Percentiles rank a stretch among this genome's conserved stretches.
Evolutionary conservation across 2,888 invertebrate species (phyloP).

Genomic region (Argyra leucocephala): DNA sequence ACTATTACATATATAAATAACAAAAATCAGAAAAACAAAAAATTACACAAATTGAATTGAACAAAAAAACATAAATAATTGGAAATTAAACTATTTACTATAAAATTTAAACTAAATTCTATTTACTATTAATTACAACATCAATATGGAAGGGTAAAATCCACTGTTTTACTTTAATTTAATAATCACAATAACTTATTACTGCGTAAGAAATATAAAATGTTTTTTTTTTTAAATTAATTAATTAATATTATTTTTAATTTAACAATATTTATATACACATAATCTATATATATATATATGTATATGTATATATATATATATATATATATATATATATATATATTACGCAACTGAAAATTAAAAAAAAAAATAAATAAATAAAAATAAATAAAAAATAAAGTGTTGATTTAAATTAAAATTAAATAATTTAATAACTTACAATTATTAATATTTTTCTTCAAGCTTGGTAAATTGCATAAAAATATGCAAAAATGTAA

Average conservation of each 20-base stretch:
- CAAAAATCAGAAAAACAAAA: background rate
- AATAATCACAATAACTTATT: constrained; percentile 21
- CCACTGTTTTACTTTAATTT: constrained; percentile 43
- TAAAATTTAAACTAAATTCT: constrained; percentile 16
- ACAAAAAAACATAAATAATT: constrained; percentile 12
- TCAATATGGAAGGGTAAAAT: constrained; percentile 41
- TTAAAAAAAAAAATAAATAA: background rate
- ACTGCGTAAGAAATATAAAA: background rate
- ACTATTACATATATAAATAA: background rate
- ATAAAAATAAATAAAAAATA: no score
- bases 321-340: background rate
- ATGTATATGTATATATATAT: no score
- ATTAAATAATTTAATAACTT: no score
- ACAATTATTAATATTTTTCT: no score
- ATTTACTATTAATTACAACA: constrained; percentile 23
- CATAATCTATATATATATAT: background rate
- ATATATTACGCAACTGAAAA: background rate
- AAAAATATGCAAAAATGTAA: no score
- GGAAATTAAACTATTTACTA: constrained; percentile 16
- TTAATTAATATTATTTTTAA: background rate
- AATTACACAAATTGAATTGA: background rate
- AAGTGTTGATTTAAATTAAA: no score
- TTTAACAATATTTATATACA: constrained; percentile 1
- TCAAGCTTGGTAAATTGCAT: no score
- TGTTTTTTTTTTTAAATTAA: background rate